phyloP scores from a whole-genome alignment of 2,113 vertebrate genomes.

The Embiotoca jacksoni region DNA sequence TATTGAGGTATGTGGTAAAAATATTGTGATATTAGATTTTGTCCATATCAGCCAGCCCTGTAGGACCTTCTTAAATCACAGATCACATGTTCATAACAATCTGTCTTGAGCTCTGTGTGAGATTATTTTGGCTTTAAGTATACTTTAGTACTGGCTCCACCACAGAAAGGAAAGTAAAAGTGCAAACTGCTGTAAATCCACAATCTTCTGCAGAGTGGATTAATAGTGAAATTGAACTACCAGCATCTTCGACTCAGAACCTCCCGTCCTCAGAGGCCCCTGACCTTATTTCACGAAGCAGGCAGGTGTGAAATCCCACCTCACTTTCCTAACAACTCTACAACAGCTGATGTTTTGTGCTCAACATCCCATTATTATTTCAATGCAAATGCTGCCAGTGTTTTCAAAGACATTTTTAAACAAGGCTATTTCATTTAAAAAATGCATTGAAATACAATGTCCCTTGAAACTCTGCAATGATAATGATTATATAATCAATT shows the following conservation, averaged over 20 bases:
- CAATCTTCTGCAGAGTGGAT: not conserved
- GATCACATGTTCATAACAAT: too few species aligned
- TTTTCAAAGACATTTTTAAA: not conserved
- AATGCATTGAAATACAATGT: not conserved
- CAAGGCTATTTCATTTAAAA: not conserved
- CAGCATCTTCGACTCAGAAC: not conserved
- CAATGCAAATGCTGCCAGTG: not conserved
- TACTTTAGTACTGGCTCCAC: too few species aligned
- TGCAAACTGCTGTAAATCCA: not conserved
- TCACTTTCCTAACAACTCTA: not conserved
- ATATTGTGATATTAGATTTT: too few species aligned
- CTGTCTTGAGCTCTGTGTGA: not conserved
- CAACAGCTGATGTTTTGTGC: not conserved
- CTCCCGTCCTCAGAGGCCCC: not conserved
- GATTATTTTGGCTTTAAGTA: not conserved
- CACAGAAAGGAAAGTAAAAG: too few species aligned
- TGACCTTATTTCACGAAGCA: constrained; percentile 16
- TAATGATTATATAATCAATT: too few species aligned
- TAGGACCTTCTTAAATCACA: too few species aligned
- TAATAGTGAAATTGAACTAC: constrained; percentile 4
- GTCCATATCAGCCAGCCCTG: too few species aligned
- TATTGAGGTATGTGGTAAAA: too few species aligned
- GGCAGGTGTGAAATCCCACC: constrained; percentile 11
- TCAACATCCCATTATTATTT: not conserved
- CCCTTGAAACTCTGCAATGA: not conserved